Evolutionary conservation across 2,113 vertebrate genomes (phyloP).

Genomic region (Antechinus flavipes): DNA sequence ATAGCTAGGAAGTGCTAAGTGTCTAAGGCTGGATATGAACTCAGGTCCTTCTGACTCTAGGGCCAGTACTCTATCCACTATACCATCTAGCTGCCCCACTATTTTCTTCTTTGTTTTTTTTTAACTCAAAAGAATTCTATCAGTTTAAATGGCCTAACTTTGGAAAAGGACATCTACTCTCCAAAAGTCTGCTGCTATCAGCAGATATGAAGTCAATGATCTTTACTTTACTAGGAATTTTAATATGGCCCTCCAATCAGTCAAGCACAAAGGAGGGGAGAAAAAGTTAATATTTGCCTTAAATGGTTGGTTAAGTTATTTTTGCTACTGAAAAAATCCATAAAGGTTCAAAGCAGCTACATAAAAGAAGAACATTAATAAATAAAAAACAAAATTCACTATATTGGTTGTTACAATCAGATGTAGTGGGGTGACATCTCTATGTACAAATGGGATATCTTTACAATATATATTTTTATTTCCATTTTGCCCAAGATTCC

Average conservation of each 20-base stretch:
- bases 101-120: too few species aligned
- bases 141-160: rapidly evolving
- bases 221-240: too few species aligned
- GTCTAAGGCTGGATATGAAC: too few species aligned
- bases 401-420: rapidly evolving
- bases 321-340: neutral
- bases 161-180: neutral
- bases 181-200: rapidly evolving
- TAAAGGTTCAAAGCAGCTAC: neutral
- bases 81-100: too few species aligned
- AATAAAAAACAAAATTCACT: neutral
- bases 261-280: neutral
- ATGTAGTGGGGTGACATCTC: rapidly evolving
- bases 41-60: too few species aligned
- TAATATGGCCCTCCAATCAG: rapidly evolving
- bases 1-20: too few species aligned
- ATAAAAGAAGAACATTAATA: neutral
- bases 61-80: too few species aligned
- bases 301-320: neutral
- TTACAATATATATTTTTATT: neutral
- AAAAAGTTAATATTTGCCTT: neutral
- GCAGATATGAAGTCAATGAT: rapidly evolving
- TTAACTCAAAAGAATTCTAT: neutral
- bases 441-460: rapidly evolving
- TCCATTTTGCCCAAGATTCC: neutral